Evolutionary conservation across 2,113 vertebrate species (phyloP), one percentile per base, ranked within the genome.

Genomic region (Alethe diademata): DNA sequence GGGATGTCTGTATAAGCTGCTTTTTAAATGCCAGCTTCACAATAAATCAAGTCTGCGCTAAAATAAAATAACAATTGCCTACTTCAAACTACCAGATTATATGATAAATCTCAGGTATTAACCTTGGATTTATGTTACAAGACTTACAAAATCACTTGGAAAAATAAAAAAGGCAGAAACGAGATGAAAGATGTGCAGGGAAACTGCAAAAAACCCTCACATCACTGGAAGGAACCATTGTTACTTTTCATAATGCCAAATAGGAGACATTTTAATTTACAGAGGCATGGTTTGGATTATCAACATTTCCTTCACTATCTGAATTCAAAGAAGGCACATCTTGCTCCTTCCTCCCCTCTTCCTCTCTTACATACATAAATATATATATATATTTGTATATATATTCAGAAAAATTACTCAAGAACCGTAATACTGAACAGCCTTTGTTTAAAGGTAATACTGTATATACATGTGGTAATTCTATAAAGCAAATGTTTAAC

Each of bases 21-120:
- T 94, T 94, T 93, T 92, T 82, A 97, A 95, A 97, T 95, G 93
- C 86, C 92, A 95, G 70, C 62, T 94, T 93, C 74, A 91, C 58
- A 94, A 93, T 91, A 94, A 94, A 95, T 95, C 92, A 90, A 82
- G 73, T 54, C 70, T 79, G 62, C 51, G 50, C 75, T 78, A 94
- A 95, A 93, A 86, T 86, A 92, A 94, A 95, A 78, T 80, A 96
- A 93, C 90, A 95, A 92, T 75, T 88, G 79, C 13, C 4, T 86
- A 96, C 69, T 94, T 95, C 94, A 91, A 90, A 92, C 86, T 75
- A 94, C 19, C 28, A 94, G 92, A 96, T 93, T 87, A 88, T 73
- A 86, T n/a, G 76, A 92, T 92, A 96, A 97, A 95, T 84, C 69
- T 92, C 80, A 60, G 70, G 79, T 92, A 93, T 96, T 96, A 96